These are phyloP conservation scores for Caiman crocodilus DNA, from an alignment of 2,797 vertebrate genomes.

Conservation along the genomic window DNA sequence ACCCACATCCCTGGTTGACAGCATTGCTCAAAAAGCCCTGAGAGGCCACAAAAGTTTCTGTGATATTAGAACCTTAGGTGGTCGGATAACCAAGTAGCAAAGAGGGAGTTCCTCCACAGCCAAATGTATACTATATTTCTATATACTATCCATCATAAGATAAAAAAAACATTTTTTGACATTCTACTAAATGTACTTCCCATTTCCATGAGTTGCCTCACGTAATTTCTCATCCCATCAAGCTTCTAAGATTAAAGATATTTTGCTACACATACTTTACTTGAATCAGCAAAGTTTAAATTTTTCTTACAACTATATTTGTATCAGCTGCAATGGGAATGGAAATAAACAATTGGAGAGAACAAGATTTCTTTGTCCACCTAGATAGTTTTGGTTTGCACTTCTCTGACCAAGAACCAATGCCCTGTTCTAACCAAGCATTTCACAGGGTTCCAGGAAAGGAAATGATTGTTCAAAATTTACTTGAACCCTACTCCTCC, in stretches of 20 bases:
- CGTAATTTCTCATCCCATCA: not conserved
- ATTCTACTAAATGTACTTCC: not conserved
- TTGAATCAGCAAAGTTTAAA: not conserved
- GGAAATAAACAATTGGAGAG: not conserved
- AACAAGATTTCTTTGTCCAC: not conserved
- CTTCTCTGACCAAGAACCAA: not conserved
- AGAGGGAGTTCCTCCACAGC: not conserved
- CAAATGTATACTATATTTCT: not conserved
- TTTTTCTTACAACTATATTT: rapidly evolving
- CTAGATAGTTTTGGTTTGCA: not conserved
- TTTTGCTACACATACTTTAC: not conserved
- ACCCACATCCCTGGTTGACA: not conserved
- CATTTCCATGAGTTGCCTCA: not conserved
- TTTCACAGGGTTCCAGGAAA: not conserved
- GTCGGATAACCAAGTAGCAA: not conserved
- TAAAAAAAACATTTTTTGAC: not conserved
- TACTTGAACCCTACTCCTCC: too few relatives aligned
- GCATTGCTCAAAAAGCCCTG: not conserved
- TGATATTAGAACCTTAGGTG: not conserved
- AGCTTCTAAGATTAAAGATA: not conserved
- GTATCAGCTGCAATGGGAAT: not conserved
- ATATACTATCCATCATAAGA: not conserved
- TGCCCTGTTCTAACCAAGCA: not conserved
- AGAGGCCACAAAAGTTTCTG: not conserved
- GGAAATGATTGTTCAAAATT: not conserved